Conservation (phyloP, 2,113 vertebrate species). For the Potamarius usumacintae region DNA sequence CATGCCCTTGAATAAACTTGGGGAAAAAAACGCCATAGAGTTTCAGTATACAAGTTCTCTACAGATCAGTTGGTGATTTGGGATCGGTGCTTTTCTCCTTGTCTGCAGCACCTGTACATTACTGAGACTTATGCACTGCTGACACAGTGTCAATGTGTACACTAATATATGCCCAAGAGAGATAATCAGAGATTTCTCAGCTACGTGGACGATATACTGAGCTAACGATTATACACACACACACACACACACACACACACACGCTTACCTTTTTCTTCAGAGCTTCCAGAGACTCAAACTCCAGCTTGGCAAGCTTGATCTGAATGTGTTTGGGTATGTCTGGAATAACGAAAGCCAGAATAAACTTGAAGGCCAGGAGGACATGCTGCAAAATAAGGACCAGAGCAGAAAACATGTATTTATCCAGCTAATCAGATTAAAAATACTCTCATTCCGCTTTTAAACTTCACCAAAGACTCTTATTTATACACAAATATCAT, state of each 20-base stretch:
- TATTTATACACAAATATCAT: not conserved
- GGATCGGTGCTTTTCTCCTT: not conserved
- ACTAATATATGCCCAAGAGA: constrained; percentile 7
- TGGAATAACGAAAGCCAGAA: constrained; percentile 89
- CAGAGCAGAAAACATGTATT: not conserved
- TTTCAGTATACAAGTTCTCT: constrained; percentile 23
- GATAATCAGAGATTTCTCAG: constrained; percentile 27
- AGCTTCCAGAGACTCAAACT: constrained; percentile 92
- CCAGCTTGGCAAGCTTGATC: constrained; percentile 82
- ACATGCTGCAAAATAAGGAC: constrained; percentile 76
- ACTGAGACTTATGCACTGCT: not conserved
- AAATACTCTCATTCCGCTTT: not conserved
- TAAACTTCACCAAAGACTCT: not conserved
- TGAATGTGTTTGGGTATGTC: constrained; percentile 88
- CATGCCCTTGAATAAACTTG: too few species aligned
- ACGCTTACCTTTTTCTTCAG: constrained; percentile 90
- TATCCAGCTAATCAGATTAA: not conserved
- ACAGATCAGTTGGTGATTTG: constrained; percentile 20
- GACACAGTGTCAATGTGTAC: constrained; percentile 15
- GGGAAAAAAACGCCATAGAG: not conserved
- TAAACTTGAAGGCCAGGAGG: constrained; percentile 88
- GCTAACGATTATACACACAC: not conserved
- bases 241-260: not conserved
- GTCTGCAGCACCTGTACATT: not conserved
- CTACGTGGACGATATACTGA: not conserved